Percentiles rank a stretch among this genome's conserved stretches.
Conservation (phyloP, 2,113 vertebrate species). For the Microcebus murinus region DNA sequence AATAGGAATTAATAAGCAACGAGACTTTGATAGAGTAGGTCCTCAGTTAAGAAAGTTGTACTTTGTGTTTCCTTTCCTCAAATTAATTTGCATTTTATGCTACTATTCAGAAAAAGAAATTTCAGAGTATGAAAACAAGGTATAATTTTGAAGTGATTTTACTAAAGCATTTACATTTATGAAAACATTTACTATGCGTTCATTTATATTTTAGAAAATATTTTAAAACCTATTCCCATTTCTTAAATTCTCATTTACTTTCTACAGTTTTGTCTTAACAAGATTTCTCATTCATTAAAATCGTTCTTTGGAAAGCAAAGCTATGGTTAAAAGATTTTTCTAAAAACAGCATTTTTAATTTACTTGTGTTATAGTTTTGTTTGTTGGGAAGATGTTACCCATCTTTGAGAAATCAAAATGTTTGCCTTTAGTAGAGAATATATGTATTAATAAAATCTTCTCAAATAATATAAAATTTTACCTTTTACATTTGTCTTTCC, state of each 20-base stretch:
- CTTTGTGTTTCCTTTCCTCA: background rate
- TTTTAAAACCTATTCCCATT: background rate
- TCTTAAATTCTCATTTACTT: background rate
- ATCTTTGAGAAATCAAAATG: conserved; percentile 32
- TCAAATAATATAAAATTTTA: background rate
- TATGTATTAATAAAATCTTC: background rate
- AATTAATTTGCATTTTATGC: background rate
- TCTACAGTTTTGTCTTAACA: conserved; percentile 15
- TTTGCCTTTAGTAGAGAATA: conserved; percentile 33
- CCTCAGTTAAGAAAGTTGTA: conserved; percentile 17
- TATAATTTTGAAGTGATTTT: conserved; percentile 33
- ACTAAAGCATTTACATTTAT: background rate
- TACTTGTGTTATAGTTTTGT: background rate
- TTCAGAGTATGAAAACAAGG: background rate
- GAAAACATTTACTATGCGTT: background rate
- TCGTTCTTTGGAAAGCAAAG: conserved; percentile 18
- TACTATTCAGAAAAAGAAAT: background rate
- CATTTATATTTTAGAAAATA: conserved; percentile 24
- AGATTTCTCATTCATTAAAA: background rate
- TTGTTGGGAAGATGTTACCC: conserved; percentile 20
- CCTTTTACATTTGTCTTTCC: background rate
- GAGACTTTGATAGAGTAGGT: background rate
- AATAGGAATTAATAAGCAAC: background rate
- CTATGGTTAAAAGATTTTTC: background rate
- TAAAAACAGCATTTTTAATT: background rate